Evolutionary conservation across 1,140 invertebrate genomes (phyloP).

Genomic region (Drosophila repleta): DNA sequence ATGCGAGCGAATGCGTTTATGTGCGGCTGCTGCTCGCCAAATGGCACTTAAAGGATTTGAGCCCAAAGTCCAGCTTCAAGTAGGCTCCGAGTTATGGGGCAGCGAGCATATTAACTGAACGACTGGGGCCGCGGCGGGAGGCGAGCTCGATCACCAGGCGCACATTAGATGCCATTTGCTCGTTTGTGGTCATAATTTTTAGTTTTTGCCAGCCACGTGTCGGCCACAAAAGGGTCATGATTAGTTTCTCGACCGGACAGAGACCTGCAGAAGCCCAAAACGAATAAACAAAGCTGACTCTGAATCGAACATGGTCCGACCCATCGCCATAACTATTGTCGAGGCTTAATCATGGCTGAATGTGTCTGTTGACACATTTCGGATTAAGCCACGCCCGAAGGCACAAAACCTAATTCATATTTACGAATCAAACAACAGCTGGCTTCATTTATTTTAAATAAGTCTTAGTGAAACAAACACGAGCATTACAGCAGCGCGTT

Average conservation of each 20-base stretch:
- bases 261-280: constrained; percentile 24
- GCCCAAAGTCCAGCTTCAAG: constrained; percentile 48
- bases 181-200: constrained; percentile 55
- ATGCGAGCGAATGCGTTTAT: constrained; percentile 50
- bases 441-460: constrained; percentile 18
- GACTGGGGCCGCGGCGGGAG: not conserved
- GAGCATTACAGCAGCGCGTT: not conserved
- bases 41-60: constrained; percentile 79
- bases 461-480: not conserved
- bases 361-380: constrained; percentile 5
- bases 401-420: constrained; percentile 52
- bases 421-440: constrained; percentile 50
- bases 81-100: constrained; percentile 55
- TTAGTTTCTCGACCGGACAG: constrained; percentile 50
- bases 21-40: constrained; percentile 43
- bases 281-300: constrained; percentile 6
- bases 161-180: constrained; percentile 18
- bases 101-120: constrained; percentile 20
- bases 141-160: constrained; percentile 13
- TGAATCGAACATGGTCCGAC: constrained; percentile 3
- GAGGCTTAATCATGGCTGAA: constrained; percentile 19
- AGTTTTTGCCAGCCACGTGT: constrained; percentile 65
- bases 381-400: constrained; percentile 47
- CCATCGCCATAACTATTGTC: constrained; percentile 23
- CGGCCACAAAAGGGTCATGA: constrained; percentile 75